Evolutionary conservation across 2,888 invertebrate genomes (phyloP), one percentile per base, ranked within the genome.

Genomic region (Eulithis testata): DNA sequence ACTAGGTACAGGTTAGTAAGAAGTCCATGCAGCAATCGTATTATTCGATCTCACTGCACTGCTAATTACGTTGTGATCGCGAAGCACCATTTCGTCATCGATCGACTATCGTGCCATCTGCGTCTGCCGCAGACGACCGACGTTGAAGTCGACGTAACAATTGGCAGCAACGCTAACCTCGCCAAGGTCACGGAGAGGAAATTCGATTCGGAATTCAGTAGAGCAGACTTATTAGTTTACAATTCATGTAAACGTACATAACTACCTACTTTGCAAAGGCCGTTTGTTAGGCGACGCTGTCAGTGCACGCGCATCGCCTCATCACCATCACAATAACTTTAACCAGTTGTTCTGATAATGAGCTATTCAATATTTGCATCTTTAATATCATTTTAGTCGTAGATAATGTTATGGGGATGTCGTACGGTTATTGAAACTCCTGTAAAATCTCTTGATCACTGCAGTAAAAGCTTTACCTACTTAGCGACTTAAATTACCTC

Each of bases 281-380:
- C 79, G 73, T 69, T 69, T 69, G 68, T 63, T 51, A 64, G 71
- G 55, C 69, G 78, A 69, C 75, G 70, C 61, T 73, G 76, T 76
- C 76, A 76, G 79, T 72, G 76, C 81, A 76, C 70, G 76, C 73
- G 72, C 70, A 64, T 50, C 52, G 50, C 44, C 67, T 71, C 71
- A 85, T 88, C 84, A 86, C 82, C 86, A 87, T 87, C 80, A 81
- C 77, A 88, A 87, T 84, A 75, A 76, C 63, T 63, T 14, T 37
- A 71, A 65, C 70, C 66, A 69, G 71, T 73, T 67, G 73, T 72
- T 75, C 49, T 57, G 49, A 52, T 60, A 64, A 60, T 64, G 44
- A 44, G 43, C 43, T 36, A 49, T 21, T 49, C 21, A 49, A 49
- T 49, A 49, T 49, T 49, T 49, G 49, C 49, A 49, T 49, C 11